Percentiles rank a stretch among this genome's conserved stretches.
These are phyloP conservation scores for Jaculus jaculus DNA, from an alignment of 2,113 vertebrate species.

Conservation along the genomic window DNA sequence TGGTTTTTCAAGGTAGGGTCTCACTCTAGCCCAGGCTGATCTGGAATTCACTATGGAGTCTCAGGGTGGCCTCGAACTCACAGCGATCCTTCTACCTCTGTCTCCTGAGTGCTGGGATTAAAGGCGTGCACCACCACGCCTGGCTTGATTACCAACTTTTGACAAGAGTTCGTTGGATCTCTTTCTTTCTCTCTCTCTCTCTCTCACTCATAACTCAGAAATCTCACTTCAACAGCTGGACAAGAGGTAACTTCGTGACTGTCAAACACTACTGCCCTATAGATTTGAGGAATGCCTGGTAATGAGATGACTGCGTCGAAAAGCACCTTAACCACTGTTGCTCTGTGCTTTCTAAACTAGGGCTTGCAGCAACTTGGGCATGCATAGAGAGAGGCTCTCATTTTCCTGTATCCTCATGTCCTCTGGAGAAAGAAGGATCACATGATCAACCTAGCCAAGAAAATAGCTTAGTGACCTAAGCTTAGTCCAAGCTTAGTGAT, in stretches of 20 bases:
- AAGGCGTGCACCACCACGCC: no score
- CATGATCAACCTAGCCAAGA: neutral
- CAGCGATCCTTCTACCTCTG: no score
- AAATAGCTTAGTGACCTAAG: neutral
- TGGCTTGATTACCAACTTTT: neutral
- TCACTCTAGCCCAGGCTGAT: no score
- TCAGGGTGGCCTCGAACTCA: no score
- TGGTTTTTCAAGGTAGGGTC: no score
- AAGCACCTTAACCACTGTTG: neutral
- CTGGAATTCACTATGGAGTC: no score
- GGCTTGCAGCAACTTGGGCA: neutral
- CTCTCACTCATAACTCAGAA: neutral
- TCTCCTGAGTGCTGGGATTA: no score
- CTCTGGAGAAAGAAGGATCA: neutral
- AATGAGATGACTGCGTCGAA: neutral
- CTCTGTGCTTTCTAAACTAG: slow-evolving; percentile 1
- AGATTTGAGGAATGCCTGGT: neutral
- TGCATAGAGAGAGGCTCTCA: neutral
- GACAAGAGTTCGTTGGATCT: neutral
- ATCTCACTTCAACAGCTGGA: neutral
- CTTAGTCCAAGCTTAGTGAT: neutral
- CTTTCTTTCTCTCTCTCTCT: neutral
- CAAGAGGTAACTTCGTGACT: neutral
- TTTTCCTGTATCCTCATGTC: neutral
- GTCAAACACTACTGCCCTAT: neutral